Conservation (phyloP, 2,113 vertebrate species). For the Sardina pilchardus region DNA sequence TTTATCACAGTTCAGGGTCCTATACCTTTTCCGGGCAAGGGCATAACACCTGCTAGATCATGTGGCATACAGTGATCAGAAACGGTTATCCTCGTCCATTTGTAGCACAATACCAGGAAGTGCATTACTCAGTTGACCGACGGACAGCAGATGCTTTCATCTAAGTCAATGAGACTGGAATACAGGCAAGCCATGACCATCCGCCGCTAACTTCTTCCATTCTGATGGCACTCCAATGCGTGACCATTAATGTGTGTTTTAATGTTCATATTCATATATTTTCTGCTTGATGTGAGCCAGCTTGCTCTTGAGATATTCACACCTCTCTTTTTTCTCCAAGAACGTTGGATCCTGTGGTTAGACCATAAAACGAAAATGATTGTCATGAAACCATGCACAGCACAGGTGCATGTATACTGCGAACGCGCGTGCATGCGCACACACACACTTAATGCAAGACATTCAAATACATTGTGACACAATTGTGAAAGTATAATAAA, state of each 20-base stretch:
- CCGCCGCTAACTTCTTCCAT: neutral
- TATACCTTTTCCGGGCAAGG: neutral
- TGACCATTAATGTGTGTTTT: constrained; percentile 43
- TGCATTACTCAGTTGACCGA: neutral
- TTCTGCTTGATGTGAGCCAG: constrained; percentile 94
- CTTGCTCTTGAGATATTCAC: constrained; percentile 95
- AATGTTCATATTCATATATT: constrained; percentile 89
- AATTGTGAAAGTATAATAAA: neutral
- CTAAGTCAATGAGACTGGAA: neutral
- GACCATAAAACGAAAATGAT: constrained; percentile 35
- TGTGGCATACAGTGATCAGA: neutral
- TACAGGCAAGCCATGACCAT: neutral
- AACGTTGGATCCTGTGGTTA: constrained; percentile 83
- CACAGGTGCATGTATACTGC: constrained; percentile 18
- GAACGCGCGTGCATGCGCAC: constrained; percentile 19
- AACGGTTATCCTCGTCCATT: neutral
- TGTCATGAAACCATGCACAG: neutral
- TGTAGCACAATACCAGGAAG: neutral
- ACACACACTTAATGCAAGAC: neutral
- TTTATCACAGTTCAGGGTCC: neutral
- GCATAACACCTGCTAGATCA: neutral
- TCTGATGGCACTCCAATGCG: neutral
- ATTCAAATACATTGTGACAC: neutral
- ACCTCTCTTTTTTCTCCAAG: constrained; percentile 90
- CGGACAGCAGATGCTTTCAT: neutral